Base-by-base conservation (phyloP, 2,113 vertebrate species). In the Triplophysa dalaica region DNA sequence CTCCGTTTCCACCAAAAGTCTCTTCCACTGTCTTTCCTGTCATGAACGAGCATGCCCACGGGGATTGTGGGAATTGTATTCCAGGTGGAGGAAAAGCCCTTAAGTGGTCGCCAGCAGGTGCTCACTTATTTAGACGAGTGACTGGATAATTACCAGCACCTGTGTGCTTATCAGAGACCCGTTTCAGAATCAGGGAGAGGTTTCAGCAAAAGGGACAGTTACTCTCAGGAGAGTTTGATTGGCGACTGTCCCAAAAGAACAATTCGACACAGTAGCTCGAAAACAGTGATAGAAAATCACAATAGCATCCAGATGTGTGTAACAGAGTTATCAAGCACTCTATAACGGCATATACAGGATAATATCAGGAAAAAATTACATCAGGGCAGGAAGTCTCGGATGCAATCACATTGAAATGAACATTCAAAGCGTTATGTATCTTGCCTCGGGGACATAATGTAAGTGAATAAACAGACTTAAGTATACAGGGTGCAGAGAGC, bases 101-200 rank as follows among this genome's bases (percentile, higher is more conserved):
- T n/a, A 77, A 56, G 48, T 70, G 43, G 50, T 38, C 48, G 19
- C 75, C 19, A 72, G 78, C 82, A 84, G 82, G 82, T 84, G 82
- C 63, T 21, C 24, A 60, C 60, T 66, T 78, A 81, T 33, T 65
- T 76, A 73, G 82, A 72, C 22, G 73, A 83, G 67, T 69, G 73
- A 75, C 52, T 84, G 63, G 74, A 61, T 84, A 74, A 77, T 84
- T 62, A 75, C 65, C 22, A 73, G 77, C 82, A 84, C 82, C 68
- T 84, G 78, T 70, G 61, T 56, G 67, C 66, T 58, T 50, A 66
- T 70, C 48, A 48, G 68, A 72, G 62, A 56, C 11, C 26, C 19
- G 68, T 78, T 61, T 77, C 29, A 12, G 78, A 67, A 38, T 14
- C 24, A 19, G 26, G 61, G 26, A 21, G 58, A 73, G 24, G 58